Percentiles rank a stretch among this genome's conserved stretches.
Evolutionary conservation across 2,113 vertebrate genomes (phyloP).

Genomic region (Phasianus colchicus): DNA sequence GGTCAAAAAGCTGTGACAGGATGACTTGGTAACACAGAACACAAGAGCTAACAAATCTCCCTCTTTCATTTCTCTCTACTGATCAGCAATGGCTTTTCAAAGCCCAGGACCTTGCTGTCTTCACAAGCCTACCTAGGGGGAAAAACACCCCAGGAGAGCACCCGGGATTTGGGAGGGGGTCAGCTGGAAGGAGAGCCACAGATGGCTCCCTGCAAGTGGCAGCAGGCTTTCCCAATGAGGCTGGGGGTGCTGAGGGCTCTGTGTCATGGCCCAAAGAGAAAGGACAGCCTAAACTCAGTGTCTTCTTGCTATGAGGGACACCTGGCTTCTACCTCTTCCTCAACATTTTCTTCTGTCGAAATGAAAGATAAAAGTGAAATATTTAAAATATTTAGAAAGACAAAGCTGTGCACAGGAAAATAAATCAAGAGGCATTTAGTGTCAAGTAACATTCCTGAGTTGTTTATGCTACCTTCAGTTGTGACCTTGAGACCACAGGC

Average conservation of each 20-base stretch:
- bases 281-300: neutral
- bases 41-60: neutral
- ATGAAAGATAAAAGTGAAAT: neutral
- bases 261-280: neutral
- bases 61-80: neutral
- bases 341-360: neutral
- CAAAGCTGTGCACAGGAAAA: neutral
- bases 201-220: neutral
- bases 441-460: neutral
- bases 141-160: neutral
- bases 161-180: neutral
- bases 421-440: neutral
- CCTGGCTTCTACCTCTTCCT: neutral
- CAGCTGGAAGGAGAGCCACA: neutral
- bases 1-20: conserved; percentile 4
- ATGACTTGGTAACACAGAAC: neutral
- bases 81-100: neutral
- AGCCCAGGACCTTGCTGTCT: neutral
- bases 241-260: neutral
- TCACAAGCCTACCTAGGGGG: neutral
- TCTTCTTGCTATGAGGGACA: neutral
- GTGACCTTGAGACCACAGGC: neutral
- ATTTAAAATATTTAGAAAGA: neutral
- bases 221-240: accelerated
- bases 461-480: neutral